Percentiles rank a stretch among this genome's conserved stretches.
These are phyloP conservation scores for Gymnarchus niloticus DNA, from an alignment of 2,113 vertebrate genomes.

Conservation along the genomic window DNA sequence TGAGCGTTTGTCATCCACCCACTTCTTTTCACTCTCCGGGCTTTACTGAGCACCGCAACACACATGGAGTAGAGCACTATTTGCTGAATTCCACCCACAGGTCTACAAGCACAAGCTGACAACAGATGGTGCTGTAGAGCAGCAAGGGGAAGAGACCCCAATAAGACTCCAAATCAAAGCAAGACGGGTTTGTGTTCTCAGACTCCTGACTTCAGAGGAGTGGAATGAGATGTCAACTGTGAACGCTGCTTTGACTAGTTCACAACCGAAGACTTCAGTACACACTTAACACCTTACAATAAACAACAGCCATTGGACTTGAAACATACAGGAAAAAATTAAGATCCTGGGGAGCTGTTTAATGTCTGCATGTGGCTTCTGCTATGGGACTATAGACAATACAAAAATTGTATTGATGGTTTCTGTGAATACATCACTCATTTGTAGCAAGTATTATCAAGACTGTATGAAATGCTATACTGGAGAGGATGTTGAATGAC, in stretches of 20 bases:
- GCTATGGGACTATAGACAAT: background rate
- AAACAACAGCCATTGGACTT: background rate
- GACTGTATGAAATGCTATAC: background rate
- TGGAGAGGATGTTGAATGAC: background rate
- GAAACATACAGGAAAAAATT: background rate
- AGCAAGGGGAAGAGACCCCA: background rate
- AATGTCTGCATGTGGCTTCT: background rate
- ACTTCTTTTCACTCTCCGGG: slow-evolving; percentile 3
- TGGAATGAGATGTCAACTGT: background rate
- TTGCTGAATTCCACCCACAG: background rate
- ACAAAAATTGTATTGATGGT: background rate
- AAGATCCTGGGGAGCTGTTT: background rate
- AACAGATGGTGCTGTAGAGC: background rate
- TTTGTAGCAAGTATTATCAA: background rate
- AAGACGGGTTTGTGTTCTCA: background rate
- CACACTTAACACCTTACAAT: too few relatives aligned
- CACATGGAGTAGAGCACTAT: background rate
- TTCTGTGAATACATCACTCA: background rate
- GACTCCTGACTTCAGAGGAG: background rate
- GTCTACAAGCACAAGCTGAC: background rate
- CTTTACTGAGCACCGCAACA: background rate
- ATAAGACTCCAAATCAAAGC: background rate
- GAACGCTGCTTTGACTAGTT: background rate
- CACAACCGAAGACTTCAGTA: background rate
- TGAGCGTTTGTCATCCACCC: slow-evolving; percentile 3